Evolutionary conservation across 2,113 vertebrate genomes (phyloP).

Genomic region (Phaethornis superciliosus): DNA sequence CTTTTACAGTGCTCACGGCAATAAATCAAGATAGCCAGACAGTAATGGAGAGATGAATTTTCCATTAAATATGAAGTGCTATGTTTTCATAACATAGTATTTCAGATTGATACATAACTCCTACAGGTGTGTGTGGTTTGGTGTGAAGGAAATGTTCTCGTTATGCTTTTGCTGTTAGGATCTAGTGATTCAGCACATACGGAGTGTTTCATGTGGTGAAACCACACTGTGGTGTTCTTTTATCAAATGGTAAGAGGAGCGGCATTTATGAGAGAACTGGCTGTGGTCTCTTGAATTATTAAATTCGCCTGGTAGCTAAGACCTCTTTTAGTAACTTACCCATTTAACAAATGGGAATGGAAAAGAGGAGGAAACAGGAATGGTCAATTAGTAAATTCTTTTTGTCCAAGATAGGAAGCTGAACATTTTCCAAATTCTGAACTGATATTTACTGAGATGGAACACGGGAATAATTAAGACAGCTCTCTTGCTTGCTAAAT

Average conservation of each 20-base stretch:
- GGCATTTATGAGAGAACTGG: not conserved
- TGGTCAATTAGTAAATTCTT: not conserved
- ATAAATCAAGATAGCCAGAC: not conserved
- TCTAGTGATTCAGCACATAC: not conserved
- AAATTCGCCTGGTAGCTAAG: not conserved
- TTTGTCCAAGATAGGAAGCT: not conserved
- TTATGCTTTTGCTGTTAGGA: not conserved
- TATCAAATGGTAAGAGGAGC: not conserved
- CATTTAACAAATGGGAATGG: not conserved
- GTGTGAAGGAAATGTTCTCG: not conserved
- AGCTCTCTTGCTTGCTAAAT: not conserved
- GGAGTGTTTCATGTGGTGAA: not conserved
- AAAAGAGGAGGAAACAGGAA: not conserved
- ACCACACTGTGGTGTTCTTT: not conserved
- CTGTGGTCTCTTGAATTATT: not conserved
- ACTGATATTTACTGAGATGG: not conserved
- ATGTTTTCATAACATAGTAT: not conserved
- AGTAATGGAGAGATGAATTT: not conserved
- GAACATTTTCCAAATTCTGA: not conserved
- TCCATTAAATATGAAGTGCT: not conserved
- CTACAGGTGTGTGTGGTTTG: not conserved
- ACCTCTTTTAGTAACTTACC: not conserved
- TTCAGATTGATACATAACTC: not conserved
- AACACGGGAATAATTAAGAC: not conserved
- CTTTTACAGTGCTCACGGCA: not conserved